Base-by-base conservation (phyloP, 2,113 vertebrate species). In the Leucosticte australis region DNA sequence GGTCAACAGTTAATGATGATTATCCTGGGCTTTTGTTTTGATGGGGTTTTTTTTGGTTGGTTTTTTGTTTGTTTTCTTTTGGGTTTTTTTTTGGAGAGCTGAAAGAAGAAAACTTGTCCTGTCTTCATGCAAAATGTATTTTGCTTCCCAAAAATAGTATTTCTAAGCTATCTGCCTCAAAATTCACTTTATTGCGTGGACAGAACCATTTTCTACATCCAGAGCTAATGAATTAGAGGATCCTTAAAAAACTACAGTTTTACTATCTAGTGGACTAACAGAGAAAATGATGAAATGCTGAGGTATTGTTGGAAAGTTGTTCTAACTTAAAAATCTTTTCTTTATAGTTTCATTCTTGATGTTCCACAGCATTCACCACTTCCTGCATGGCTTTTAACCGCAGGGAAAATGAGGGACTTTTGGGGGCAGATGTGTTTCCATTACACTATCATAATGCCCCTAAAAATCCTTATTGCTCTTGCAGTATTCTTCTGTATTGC, bases 381-480 rank as follows among this genome's bases (percentile, higher is more conserved):
- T 97, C 96, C 94, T 97, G 92, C 95, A 95, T 94, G 95, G 95
- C 95, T 95, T 84, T 88, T 96, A 94, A 98, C 98, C 97, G 98
- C 98, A 99, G 98, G 98, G 98, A 99, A 98, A 98, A 99, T 99
- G 97, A 99, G 98, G 98, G 98, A 98, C 98, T 99, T 99, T 99
- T 98, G 98, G 98, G 98, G 98, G 98, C 98, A 99, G 98, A 98
- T 99, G 98, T 99, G 98, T 99, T 98, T 98, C 95, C 97, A 96
- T 97, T 98, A 97, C 97, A 97, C 97, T 98, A 99, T 98, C 98
- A 99, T 98, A 99, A 99, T 99, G 98, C 98, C 98, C 98, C 98
- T 99, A 98, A 99, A 99, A 99, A 99, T 98, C 98, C 98, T 99
- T 99, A 98, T 99, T 99, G 98, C 98, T 98, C 98, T 98, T 99